phyloP scores from a whole-genome alignment of 2,888 invertebrate genomes.

The Kuschelorhynchus macadamiae region DNA sequence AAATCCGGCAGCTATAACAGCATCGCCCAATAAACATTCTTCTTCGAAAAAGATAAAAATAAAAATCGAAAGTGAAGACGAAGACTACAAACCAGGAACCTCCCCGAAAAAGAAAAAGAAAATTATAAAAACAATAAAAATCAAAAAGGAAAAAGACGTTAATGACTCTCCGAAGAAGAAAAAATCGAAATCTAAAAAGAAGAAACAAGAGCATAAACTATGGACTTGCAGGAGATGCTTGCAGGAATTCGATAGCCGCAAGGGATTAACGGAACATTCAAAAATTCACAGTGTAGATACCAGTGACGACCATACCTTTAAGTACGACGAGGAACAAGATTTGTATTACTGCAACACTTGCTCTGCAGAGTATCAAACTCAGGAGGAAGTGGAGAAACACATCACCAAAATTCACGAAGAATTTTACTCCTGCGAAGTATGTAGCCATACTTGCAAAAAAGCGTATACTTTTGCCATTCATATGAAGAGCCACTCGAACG shows the following conservation, averaged over 20 bases:
- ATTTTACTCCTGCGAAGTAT: constrained; percentile 64
- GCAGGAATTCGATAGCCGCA: constrained; percentile 57
- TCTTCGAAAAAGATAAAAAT: constrained; percentile 41
- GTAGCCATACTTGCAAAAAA: constrained; percentile 60
- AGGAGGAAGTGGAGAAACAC: constrained; percentile 59
- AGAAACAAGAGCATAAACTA: constrained; percentile 55
- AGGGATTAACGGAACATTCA: constrained; percentile 59
- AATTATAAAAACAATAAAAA: constrained; percentile 2
- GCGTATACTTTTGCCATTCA: constrained; percentile 62
- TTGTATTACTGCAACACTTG: constrained; percentile 60
- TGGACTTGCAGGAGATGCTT: constrained; percentile 62
- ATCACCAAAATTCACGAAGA: constrained; percentile 58
- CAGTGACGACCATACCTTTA: constrained; percentile 57
- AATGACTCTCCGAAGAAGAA: constrained; percentile 28
- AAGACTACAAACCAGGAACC: constrained; percentile 22
- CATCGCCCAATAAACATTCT: constrained; percentile 17
- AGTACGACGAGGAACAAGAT: constrained; percentile 59
- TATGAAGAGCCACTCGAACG: constrained; percentile 59
- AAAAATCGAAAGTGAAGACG: constrained; percentile 37
- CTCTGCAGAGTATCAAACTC: constrained; percentile 59
- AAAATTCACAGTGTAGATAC: constrained; percentile 61
- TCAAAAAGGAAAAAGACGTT: neutral
- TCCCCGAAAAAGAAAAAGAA: constrained; percentile 36
- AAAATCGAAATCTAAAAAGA: constrained; percentile 32
- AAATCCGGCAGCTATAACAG: neutral